Evolutionary conservation across 2,797 vertebrate species (phyloP).

Genomic region (Xenentodon cancila): DNA sequence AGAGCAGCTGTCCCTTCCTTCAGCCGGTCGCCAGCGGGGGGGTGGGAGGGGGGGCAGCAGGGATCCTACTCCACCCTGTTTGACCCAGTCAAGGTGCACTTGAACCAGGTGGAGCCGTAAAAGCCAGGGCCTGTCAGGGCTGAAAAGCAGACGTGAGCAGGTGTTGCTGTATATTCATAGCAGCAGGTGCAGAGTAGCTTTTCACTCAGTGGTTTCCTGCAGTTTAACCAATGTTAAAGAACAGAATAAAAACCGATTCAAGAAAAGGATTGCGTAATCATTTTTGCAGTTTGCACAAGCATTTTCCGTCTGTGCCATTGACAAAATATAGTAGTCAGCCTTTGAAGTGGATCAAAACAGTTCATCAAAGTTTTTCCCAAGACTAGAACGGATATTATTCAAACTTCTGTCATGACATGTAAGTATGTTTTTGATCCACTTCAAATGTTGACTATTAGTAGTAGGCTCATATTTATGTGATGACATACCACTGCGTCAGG

Average conservation of each 20-base stretch:
- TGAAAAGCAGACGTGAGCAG: slow-evolving; percentile 54
- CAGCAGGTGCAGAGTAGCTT: slow-evolving; percentile 50
- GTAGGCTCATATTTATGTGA: too few species aligned
- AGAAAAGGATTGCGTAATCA: not conserved
- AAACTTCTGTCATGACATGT: too few species aligned
- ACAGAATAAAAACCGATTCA: slow-evolving; percentile 17
- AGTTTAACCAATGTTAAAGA: slow-evolving; percentile 54
- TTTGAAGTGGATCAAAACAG: not conserved
- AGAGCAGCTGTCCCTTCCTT: slow-evolving; percentile 84
- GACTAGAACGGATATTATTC: too few species aligned
- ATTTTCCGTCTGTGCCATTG: not conserved
- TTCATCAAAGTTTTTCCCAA: not conserved
- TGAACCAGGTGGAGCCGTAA: slow-evolving; percentile 64
- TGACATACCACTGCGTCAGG: too few species aligned
- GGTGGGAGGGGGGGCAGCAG: not conserved
- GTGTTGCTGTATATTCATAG: slow-evolving; percentile 68
- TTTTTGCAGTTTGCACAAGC: slow-evolving; percentile 6
- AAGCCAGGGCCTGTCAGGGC: slow-evolving; percentile 59
- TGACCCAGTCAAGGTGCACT: slow-evolving; percentile 72
- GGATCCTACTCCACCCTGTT: slow-evolving; percentile 50
- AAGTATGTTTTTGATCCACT: too few species aligned
- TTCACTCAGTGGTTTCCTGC: slow-evolving; percentile 37
- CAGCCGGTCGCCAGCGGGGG: slow-evolving; percentile 40
- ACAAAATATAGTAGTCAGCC: not conserved
- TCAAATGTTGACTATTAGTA: too few species aligned